A percentile compares a stretch with the other conserved stretches of the same genome.
phyloP scores from a whole-genome alignment of 2,113 vertebrate species.

The Craseonycteris thonglongyai region DNA sequence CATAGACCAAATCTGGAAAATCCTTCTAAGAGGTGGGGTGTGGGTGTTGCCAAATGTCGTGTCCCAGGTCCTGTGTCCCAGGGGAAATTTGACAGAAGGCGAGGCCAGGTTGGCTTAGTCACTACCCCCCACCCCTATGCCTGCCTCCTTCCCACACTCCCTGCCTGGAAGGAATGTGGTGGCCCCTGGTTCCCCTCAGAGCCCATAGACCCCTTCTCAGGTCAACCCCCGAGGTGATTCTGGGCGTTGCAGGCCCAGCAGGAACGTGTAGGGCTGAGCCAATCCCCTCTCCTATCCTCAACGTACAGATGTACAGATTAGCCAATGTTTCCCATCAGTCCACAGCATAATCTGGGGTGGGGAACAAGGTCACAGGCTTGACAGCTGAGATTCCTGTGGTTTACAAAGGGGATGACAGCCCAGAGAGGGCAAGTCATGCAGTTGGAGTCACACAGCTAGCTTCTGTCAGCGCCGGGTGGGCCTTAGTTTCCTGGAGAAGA shows the following conservation, averaged over 20 bases:
- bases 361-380: neutral
- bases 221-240: neutral
- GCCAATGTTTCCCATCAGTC: neutral
- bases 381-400: neutral
- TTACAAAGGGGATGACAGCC: neutral
- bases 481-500: neutral
- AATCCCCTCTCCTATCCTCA: neutral
- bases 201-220: neutral
- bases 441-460: neutral
- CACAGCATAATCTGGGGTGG: neutral
- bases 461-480: neutral
- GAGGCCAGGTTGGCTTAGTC: neutral
- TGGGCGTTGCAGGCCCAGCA: neutral
- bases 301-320: neutral
- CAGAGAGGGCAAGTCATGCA: neutral
- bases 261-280: neutral
- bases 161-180: neutral
- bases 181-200: neutral
- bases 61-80: too few relatives aligned
- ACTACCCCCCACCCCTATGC: neutral
- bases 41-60: neutral
- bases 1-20: neutral
- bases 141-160: neutral
- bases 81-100: neutral
- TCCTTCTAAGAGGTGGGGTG: neutral